These are phyloP conservation scores for Miniopterus natalensis DNA, from an alignment of 2,113 vertebrate genomes.

Conservation along the genomic window DNA sequence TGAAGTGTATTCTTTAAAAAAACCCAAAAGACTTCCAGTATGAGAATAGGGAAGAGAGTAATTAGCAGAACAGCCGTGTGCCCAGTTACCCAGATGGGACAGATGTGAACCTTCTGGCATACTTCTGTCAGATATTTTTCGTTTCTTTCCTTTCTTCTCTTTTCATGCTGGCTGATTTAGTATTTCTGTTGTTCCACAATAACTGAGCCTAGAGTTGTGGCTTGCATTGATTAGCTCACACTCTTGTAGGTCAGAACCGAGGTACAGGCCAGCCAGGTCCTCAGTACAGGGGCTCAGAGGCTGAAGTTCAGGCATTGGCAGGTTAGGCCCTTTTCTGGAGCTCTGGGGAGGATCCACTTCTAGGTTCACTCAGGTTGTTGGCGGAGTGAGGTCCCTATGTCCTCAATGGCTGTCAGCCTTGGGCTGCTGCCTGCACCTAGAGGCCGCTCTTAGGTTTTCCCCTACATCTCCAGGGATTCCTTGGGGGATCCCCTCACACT, in stretches of 20 bases:
- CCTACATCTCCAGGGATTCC: no score
- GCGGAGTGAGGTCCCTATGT: not conserved
- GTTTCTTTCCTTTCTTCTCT: not conserved
- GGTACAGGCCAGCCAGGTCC: not conserved
- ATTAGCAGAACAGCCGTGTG: not conserved
- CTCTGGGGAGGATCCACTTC: not conserved
- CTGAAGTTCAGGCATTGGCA: accelerated
- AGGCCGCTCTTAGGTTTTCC: not conserved
- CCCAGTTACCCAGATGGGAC: not conserved
- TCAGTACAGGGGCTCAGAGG: not conserved
- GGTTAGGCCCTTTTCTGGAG: not conserved
- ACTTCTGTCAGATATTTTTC: no score
- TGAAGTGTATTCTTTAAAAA: not conserved
- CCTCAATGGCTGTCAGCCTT: not conserved
- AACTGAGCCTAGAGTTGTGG: not conserved
- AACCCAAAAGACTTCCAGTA: not conserved
- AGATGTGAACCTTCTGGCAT: accelerated
- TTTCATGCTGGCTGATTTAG: accelerated
- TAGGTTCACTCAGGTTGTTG: not conserved
- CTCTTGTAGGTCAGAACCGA: not conserved
- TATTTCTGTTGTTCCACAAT: not conserved
- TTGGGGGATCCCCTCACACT: not conserved
- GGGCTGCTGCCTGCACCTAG: not conserved
- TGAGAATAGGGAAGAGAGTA: not conserved
- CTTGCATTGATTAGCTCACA: no score